A percentile compares a stretch with the other conserved stretches of the same genome.
Conservation (phyloP, 1,140 invertebrate genomes). For the Geopemphigus sp. region DNA sequence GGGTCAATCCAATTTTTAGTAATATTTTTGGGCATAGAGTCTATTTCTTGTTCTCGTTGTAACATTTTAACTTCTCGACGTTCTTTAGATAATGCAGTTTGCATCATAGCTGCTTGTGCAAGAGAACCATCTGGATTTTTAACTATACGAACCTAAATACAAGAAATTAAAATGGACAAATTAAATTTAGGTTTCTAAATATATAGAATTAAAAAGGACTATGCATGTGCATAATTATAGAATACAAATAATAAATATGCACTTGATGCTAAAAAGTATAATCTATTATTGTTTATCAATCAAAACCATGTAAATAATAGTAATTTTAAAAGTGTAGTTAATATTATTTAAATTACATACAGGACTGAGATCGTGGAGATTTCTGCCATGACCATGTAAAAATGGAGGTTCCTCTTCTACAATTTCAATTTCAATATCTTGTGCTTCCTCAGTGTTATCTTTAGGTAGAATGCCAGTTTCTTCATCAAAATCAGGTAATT, state of each 20-base stretch:
- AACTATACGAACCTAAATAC: slow-evolving; percentile 72
- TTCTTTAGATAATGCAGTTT: slow-evolving; percentile 95
- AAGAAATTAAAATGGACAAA: slow-evolving; percentile 20
- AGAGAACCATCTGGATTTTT: slow-evolving; percentile 99
- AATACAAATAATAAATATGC: no score
- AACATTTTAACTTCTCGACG: slow-evolving; percentile 90
- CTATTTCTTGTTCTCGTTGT: slow-evolving; percentile 86
- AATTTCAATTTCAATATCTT: slow-evolving; percentile 96
- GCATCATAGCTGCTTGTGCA: slow-evolving; percentile 99
- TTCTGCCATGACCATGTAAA: slow-evolving; percentile 83
- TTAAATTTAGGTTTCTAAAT: background rate
- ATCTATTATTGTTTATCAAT: no score
- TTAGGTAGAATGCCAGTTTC: slow-evolving; percentile 84
- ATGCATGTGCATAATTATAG: no score
- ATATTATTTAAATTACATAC: slow-evolving; percentile 56
- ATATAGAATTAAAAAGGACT: no score
- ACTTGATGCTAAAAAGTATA: no score
- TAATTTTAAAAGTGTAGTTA: background rate
- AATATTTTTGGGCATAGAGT: slow-evolving; percentile 75
- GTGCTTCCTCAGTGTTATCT: slow-evolving; percentile 87
- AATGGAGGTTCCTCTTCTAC: slow-evolving; percentile 99
- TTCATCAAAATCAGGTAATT: slow-evolving; percentile 88
- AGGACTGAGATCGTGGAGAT: slow-evolving; percentile 89
- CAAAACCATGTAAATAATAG: background rate
- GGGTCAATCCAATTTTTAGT: slow-evolving; percentile 97